phyloP scores from a whole-genome alignment of 2,797 vertebrate species.

The Mus spretus region DNA sequence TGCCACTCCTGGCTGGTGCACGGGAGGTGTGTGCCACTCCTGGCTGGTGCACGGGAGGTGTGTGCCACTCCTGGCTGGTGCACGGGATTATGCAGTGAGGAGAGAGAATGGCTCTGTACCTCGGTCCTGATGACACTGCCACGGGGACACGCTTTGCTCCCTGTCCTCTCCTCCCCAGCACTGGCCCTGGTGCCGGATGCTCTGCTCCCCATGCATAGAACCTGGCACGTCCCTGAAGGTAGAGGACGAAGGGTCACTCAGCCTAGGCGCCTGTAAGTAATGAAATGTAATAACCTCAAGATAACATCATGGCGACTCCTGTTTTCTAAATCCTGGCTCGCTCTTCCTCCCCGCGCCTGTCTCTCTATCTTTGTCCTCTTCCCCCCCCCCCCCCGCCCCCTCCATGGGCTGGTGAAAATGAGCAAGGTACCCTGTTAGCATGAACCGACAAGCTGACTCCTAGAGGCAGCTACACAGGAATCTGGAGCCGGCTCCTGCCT shows the following conservation, averaged over 20 bases:
- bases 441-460: not conserved
- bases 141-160: too few species aligned
- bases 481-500: not conserved
- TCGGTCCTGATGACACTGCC: not conserved
- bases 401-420: too few species aligned
- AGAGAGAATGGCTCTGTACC: too few species aligned
- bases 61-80: not conserved
- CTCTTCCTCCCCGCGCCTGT: not conserved
- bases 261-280: not conserved
- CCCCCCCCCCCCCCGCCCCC: not conserved
- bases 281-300: not conserved
- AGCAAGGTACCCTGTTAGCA: not conserved
- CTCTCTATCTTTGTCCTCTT: not conserved
- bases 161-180: rapidly evolving
- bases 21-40: not conserved
- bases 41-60: not conserved
- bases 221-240: not conserved
- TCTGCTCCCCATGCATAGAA: not conserved
- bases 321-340: not conserved
- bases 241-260: not conserved
- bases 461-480: not conserved
- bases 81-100: not conserved
- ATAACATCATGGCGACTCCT: not conserved
- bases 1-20: too few species aligned
- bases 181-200: not conserved